Evolutionary conservation across 2,113 vertebrate genomes (phyloP).

Genomic region (Stercorarius parasiticus): DNA sequence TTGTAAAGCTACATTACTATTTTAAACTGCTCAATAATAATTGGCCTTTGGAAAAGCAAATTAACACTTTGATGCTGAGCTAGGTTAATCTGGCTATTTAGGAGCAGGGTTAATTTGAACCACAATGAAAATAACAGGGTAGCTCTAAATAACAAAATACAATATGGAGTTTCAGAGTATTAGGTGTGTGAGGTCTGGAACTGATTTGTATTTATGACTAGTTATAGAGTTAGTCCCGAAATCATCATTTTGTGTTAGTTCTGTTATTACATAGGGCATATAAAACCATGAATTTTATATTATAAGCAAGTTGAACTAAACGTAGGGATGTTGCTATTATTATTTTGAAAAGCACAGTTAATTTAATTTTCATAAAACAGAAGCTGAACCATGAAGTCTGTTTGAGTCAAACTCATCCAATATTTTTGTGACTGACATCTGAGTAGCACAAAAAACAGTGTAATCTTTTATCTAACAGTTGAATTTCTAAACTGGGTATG

Average conservation of each 20-base stretch:
- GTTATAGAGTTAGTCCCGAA: not conserved
- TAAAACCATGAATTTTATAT: not conserved
- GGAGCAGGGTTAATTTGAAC: not conserved
- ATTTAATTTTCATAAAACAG: not conserved
- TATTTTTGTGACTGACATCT: not conserved
- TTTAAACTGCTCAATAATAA: slow-evolving; percentile 57
- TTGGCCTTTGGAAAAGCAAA: slow-evolving; percentile 16
- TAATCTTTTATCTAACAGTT: not conserved
- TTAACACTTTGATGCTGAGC: slow-evolving; percentile 44
- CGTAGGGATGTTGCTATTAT: not conserved
- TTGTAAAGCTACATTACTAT: slow-evolving; percentile 44
- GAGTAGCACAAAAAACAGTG: not conserved
- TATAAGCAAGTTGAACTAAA: not conserved
- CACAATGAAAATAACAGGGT: not conserved
- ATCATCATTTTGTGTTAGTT: not conserved
- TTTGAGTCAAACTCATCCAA: not conserved
- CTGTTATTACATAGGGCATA: not conserved
- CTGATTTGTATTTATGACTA: not conserved
- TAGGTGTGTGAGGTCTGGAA: not conserved
- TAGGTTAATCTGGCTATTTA: not conserved
- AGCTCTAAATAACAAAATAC: not conserved
- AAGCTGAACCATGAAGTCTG: not conserved
- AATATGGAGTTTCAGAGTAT: not conserved
- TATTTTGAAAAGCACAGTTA: not conserved
- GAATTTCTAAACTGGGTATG: not conserved